Conservation (phyloP, 2,113 vertebrate species). For the Megaleporinus macrocephalus region DNA sequence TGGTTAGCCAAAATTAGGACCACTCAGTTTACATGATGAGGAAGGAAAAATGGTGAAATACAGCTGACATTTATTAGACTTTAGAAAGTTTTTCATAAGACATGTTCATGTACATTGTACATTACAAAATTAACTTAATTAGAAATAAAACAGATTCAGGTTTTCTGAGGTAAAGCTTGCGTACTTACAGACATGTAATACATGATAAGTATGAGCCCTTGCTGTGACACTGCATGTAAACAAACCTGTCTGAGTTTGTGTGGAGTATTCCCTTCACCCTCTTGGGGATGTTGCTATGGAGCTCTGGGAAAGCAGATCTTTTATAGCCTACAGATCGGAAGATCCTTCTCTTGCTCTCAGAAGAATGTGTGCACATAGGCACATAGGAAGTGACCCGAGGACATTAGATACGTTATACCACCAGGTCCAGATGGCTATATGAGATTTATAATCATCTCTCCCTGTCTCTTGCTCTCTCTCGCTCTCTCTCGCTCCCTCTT, state of each 20-base stretch:
- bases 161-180: too few species aligned
- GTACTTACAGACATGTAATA: too few species aligned
- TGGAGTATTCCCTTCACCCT: conserved; percentile 2
- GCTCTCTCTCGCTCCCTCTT: neutral
- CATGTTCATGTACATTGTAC: too few species aligned
- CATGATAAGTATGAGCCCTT: too few species aligned
- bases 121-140: too few species aligned
- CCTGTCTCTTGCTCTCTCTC: neutral
- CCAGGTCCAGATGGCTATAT: neutral
- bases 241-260: neutral
- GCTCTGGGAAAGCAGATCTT: conserved; percentile 39
- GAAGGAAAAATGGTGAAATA: too few species aligned
- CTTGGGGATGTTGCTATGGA: conserved; percentile 22
- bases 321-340: conserved; percentile 16
- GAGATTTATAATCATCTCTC: neutral
- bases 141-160: too few species aligned
- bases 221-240: neutral
- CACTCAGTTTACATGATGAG: too few species aligned
- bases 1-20: too few species aligned
- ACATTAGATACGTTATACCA: neutral
- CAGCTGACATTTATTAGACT: too few species aligned
- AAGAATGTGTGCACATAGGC: conserved; percentile 29
- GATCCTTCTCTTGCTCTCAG: neutral
- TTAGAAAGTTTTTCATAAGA: too few species aligned
- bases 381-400: conserved; percentile 17